Evolutionary conservation across 1,140 invertebrate species (phyloP).

Genomic region (Nixonia krombeini): DNA sequence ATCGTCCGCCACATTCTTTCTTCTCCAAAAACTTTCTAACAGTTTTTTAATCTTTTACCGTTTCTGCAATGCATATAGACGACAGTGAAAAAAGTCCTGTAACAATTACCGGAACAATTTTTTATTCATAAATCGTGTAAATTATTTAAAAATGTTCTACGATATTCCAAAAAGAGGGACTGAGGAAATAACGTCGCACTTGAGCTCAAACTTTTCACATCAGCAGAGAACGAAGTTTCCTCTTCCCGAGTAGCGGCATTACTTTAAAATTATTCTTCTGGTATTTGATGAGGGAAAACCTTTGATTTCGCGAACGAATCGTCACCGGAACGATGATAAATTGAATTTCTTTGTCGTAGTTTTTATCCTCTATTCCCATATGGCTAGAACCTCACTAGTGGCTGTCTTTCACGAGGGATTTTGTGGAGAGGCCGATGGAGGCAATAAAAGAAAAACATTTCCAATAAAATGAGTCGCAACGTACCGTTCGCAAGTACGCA

Average conservation of each 20-base stretch:
- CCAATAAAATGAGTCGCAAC: slow-evolving; percentile 37
- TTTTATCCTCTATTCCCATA: slow-evolving; percentile 12
- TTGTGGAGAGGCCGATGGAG: slow-evolving; percentile 23
- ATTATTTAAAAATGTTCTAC: no score
- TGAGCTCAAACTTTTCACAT: slow-evolving; percentile 5
- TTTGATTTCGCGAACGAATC: slow-evolving; percentile 31
- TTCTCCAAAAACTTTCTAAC: no score
- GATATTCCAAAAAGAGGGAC: no score
- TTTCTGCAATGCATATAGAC: no score
- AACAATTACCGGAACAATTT: no score
- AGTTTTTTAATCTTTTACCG: no score
- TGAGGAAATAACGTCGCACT: no score
- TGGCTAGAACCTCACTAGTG: slow-evolving; percentile 12
- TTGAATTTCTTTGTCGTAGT: slow-evolving; percentile 35
- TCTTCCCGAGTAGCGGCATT: neutral
- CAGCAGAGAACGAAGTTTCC: neutral
- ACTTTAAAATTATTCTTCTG: slow-evolving; percentile 17
- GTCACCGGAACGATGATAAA: slow-evolving; percentile 33
- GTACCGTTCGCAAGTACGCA: slow-evolving; percentile 16
- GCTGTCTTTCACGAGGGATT: slow-evolving; percentile 32
- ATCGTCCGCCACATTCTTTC: no score
- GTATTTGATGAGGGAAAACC: slow-evolving; percentile 19
- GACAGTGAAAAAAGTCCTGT: no score
- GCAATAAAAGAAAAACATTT: slow-evolving; percentile 32
- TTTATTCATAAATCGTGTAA: no score